Evolutionary conservation across 2,888 invertebrate genomes (phyloP).

Genomic region (Rhamphomyia laevipes): DNA sequence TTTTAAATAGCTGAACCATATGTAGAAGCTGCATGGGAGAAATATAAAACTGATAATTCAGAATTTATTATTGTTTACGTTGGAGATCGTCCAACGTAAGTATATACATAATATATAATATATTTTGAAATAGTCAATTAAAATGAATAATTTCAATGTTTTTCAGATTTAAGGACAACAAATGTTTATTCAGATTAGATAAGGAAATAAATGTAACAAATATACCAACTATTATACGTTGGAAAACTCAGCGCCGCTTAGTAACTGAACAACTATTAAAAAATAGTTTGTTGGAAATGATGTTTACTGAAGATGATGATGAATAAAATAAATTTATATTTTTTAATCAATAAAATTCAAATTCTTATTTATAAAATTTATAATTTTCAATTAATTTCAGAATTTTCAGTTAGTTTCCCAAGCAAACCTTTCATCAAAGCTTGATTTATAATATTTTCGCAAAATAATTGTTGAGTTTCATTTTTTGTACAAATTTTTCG

Average conservation of each 20-base stretch:
- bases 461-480: no score
- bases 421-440: no score
- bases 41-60: conserved; percentile 40
- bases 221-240: conserved; percentile 66
- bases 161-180: conserved; percentile 58
- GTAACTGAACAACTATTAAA: conserved; percentile 63
- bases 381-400: no score
- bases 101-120: conserved; percentile 17
- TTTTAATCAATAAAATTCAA: no score
- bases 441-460: no score
- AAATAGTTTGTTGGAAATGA: conserved; percentile 55
- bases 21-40: conserved; percentile 48
- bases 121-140: background rate
- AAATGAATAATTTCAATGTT: conserved; percentile 5
- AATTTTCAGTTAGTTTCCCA: no score
- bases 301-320: conserved; percentile 56
- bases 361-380: no score
- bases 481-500: no score
- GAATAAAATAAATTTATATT: no score
- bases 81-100: conserved; percentile 58
- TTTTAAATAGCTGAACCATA: conserved; percentile 54
- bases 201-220: conserved; percentile 51
- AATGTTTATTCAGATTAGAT: conserved; percentile 67
- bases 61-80: conserved; percentile 62
- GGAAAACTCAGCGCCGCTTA: conserved; percentile 60